Conservation (phyloP, 2,888 invertebrate species). For the Epinotia brunnichana region DNA sequence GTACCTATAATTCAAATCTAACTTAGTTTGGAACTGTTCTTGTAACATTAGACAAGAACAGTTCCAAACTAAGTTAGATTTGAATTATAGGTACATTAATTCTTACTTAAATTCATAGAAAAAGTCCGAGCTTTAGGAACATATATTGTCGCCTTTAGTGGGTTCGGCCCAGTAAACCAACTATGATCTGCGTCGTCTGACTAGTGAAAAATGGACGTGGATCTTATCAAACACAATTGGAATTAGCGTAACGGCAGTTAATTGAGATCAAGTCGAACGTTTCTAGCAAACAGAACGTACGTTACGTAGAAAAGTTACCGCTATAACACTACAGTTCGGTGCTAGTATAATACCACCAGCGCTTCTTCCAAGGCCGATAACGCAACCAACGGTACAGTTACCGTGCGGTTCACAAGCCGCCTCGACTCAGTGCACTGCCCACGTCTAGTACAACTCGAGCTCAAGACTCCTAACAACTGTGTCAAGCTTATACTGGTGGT, state of each 20-base stretch:
- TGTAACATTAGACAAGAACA: no score
- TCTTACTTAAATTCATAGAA: neutral
- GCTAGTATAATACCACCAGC: conserved; percentile 58
- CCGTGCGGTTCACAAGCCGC: conserved; percentile 52
- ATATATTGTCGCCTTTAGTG: no score
- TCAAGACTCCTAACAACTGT: no score
- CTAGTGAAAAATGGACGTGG: neutral
- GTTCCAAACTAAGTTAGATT: neutral
- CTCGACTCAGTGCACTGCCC: neutral
- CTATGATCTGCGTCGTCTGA: no score
- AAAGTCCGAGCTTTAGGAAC: no score
- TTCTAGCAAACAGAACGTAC: conserved; percentile 22
- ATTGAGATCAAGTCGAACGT: conserved; percentile 23
- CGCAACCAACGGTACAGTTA: conserved; percentile 72
- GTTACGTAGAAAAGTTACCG: conserved; percentile 42
- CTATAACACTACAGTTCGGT: conserved; percentile 54
- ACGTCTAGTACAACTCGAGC: neutral
- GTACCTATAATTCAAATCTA: no score
- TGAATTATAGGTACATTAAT: neutral
- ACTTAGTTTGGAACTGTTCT: no score
- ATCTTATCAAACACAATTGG: neutral
- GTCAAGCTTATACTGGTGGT: neutral
- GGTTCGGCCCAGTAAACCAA: no score
- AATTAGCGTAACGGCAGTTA: conserved; percentile 28
- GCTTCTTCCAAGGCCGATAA: conserved; percentile 73